These are phyloP conservation scores for Zalophus californianus DNA, from an alignment of 2,797 vertebrate species.

Conservation along the genomic window DNA sequence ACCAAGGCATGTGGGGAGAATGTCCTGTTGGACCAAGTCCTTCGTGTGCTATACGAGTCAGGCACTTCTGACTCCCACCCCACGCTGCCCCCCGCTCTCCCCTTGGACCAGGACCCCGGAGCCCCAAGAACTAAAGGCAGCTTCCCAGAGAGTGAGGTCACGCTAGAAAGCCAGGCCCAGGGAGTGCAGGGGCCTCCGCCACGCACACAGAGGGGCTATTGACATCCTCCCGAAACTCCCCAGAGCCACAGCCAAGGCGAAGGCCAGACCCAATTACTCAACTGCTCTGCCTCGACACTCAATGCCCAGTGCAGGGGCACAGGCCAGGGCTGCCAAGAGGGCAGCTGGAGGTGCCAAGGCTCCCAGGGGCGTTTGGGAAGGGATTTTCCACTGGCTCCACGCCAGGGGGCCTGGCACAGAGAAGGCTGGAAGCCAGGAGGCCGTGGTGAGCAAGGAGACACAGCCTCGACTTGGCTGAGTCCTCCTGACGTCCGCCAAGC, in stretches of 20 bases:
- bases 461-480: not conserved
- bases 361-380: not conserved
- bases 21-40: not conserved
- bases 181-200: not conserved
- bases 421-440: not conserved
- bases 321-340: not conserved
- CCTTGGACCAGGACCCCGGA: not conserved
- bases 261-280: conserved; percentile 32
- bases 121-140: not conserved
- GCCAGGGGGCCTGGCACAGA: not conserved
- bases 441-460: not conserved
- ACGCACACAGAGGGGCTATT: conserved; percentile 58
- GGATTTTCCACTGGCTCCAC: conserved; percentile 43
- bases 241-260: conserved; percentile 2
- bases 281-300: not conserved
- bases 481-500: not conserved
- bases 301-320: not conserved
- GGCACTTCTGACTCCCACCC: not conserved
- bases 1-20: fast-evolving
- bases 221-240: conserved; percentile 60
- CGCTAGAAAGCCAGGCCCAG: not conserved
- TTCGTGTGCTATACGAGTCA: not conserved
- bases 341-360: not conserved
- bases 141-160: conserved; percentile 51
- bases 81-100: not conserved